Base-by-base conservation (phyloP, 2,888 invertebrate genomes). In the Dysmachus trigonus region DNA sequence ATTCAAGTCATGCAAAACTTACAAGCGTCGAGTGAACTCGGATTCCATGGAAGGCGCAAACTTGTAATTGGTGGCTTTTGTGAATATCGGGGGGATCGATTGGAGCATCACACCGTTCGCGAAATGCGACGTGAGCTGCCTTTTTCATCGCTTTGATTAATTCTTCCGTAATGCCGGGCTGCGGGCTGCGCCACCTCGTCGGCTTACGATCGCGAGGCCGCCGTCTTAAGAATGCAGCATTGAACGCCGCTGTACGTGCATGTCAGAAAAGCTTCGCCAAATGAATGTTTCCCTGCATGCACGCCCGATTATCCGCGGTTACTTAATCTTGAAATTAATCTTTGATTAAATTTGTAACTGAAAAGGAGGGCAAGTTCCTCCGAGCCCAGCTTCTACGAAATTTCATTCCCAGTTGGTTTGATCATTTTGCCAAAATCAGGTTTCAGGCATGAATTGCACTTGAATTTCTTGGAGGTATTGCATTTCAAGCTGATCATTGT, bases 1-100 rank as follows among this genome's bases (percentile, higher is more conserved):
- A 76, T 76, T 76, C 76, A 76, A 76, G 76, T 76, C 76, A 76
- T 76, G 76, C 76, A 76, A 76, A 76, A 76, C 10, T 76, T 41
- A 41, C 38, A 76, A 76, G 38, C 18, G n/a, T 6, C 74, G 22
- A 38, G 8, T 38, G 35, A 22, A 38, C 22, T 76, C 74, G 41
- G 38, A 76, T 41, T 76, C 76, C 41, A 4, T 10, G 7, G 38
- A 35, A 33, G 74, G 18, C 38, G 74, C 10, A 18, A 74, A 38
- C 33, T 18, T 18, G 62, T 62, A 22, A 22, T 53, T 53, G 8
- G 62, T 10, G 10, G 62, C 27, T 62, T 27, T 62, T 18, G 62
- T 7, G 62, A 62, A 62, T 62, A 62, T 62, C 62, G 62, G 27
- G 10, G 62, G 22, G 62, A 62, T 62, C 27, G 62, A 62, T 62